phyloP scores from a whole-genome alignment of 2,113 vertebrate species.

The Xenus cinereus region DNA sequence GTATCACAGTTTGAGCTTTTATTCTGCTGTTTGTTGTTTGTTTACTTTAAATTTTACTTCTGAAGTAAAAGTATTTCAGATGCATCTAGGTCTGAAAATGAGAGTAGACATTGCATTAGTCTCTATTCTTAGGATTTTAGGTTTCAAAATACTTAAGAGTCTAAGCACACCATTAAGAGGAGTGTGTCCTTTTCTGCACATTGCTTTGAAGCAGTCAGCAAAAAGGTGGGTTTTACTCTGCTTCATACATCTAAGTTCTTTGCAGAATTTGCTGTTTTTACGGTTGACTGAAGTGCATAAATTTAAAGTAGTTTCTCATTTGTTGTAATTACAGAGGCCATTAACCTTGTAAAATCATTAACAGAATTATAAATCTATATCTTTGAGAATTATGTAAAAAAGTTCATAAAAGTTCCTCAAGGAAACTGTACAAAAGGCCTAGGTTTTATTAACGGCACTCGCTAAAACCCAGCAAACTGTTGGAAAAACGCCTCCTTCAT shows the following conservation, averaged over 20 bases:
- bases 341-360: constrained; percentile 34
- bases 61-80: neutral
- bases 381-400: constrained; percentile 15
- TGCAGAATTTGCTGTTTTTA: neutral
- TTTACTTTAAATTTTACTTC: neutral
- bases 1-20: neutral
- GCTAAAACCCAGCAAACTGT: neutral
- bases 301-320: constrained; percentile 3
- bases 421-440: neutral
- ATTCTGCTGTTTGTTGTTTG: neutral
- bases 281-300: neutral
- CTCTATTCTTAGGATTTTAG: neutral
- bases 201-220: neutral
- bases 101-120: neutral
- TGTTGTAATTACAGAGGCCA: constrained; percentile 3
- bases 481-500: neutral
- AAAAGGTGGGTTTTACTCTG: neutral
- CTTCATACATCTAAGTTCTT: neutral
- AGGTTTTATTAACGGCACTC: neutral
- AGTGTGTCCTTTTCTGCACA: neutral
- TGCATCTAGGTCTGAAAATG: neutral
- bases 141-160: neutral
- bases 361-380: neutral
- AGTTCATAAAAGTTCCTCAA: neutral
- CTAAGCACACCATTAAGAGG: neutral